Evolutionary conservation across 2,888 invertebrate species (phyloP), one percentile per base, ranked within the genome.

Genomic region (Spisula solida): DNA sequence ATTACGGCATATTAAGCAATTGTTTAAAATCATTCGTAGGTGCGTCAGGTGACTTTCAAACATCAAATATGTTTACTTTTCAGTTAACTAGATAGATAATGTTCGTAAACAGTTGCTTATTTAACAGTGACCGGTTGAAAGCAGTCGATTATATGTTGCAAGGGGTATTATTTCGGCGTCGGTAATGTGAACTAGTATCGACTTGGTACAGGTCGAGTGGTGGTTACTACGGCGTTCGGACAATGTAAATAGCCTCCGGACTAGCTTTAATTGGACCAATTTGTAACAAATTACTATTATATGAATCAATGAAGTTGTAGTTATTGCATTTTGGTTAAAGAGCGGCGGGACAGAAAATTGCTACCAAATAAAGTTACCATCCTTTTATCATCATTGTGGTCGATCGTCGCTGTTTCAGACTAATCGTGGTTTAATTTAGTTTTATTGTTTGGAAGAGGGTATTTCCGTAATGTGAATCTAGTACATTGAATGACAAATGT

Each of bases 241-340:
- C 66, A 82, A 82, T 56, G 66, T 66, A 82, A 82, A 82, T 60
- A 82, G 60, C 82, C 47, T 60, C 66, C 56, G 75, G 56, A 47
- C 82, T 47, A 47, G 47, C 12, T n/a, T 31, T 56, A 66, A 82
- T 82, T 82, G 56, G 82, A 82, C 60, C 82, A 82, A 66, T 66
- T 82, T 66, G 82, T 55, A 25, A 41, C 31, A 82, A 55, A 56
- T 82, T 60, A 47, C 56, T 66, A 66, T 82, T 82, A 66, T 66
- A 82, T 47, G 31, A 75, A 75, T 75, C 75, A 75, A 75, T 75
- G 75, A 75, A 34, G 5, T 34, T 34, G 75, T 75, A 0, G 75
- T 31, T 75, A 75, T 18, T 16, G 34, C 75, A 16, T 75, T 75
- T 75, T 34, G 14, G 31, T 31, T 31, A 34, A 75, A 31, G 31